Evolutionary conservation across 2,113 vertebrate genomes (phyloP), one percentile per base, ranked within the genome.

Genomic region (Salvator merianae): DNA sequence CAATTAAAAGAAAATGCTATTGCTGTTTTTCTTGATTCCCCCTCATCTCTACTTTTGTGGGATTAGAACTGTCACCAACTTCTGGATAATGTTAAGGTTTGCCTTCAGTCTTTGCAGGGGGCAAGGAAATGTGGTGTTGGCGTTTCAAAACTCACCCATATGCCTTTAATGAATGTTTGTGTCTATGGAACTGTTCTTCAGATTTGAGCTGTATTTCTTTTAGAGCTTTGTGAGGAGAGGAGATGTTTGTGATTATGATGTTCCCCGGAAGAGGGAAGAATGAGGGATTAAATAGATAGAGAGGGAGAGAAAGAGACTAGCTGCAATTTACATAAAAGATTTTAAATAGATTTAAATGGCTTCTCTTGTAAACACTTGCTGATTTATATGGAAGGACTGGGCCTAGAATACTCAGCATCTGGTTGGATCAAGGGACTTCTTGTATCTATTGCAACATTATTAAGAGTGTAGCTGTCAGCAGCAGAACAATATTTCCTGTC

Each of bases 241-340:
- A 79, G 86, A 53, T 30, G 26, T 38, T 30, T 69, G 75, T 47
- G 36, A 34, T 28, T 55, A 53, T 36, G 22, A 32, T 81, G 22
- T 34, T 38, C 1, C n/a, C 6, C 3, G 43, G 81, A 18, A 72
- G 62, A 75, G 62, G 47, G 0, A 0, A 32, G 62, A 76, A 76
- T 20, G 70, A 30, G 1, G 0, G 30, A 34, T 63, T 84, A 30
- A 0, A 1, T 0, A 2, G 20, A 26, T 2, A 16, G 59, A 68
- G 55, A 59, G 55, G 20, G 55, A 59, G 55, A 59, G 55, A 53
- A 14, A 53, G 50, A 53, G 16, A 59, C 14, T 59, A 59, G 20
- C 20, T 59, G 4, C 14, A 59, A 59, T 59, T 16, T 59, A 20
- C 55, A 59, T 18, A 87, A 68, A 32, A 68, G 13, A 32, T 16